Evolutionary conservation across 2,797 vertebrate genomes (phyloP).

Genomic region (Acrossocheilus fasciatus): DNA sequence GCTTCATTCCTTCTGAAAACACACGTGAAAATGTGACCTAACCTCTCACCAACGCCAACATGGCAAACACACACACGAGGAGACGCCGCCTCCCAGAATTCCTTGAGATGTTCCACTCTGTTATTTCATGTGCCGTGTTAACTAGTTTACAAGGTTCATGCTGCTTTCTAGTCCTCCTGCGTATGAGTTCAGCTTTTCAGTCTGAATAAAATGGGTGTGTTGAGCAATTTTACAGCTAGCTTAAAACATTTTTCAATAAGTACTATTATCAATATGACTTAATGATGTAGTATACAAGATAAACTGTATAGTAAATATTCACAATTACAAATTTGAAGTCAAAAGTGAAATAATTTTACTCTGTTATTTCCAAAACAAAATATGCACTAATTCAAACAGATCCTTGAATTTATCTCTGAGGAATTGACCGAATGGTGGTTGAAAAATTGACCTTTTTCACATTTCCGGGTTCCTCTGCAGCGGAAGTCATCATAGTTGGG

Average conservation of each 20-base stretch:
- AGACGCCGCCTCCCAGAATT: constrained; percentile 13
- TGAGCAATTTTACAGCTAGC: background rate
- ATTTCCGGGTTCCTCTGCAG: too few species aligned
- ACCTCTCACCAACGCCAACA: constrained; percentile 4
- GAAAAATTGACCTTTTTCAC: background rate
- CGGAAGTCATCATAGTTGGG: too few species aligned
- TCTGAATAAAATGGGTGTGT: background rate
- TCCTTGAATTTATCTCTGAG: background rate
- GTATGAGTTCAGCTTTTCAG: background rate
- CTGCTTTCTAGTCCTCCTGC: background rate
- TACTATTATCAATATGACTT: background rate
- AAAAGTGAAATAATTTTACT: background rate
- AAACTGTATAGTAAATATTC: background rate
- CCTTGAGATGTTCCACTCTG: background rate
- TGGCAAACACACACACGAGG: constrained; percentile 42
- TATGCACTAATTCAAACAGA: background rate
- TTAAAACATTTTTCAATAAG: background rate
- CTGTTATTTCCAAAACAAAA: background rate
- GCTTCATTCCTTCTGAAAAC: constrained; percentile 39
- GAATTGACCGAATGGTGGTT: background rate
- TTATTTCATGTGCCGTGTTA: background rate
- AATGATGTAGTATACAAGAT: background rate
- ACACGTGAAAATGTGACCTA: constrained; percentile 32
- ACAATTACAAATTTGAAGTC: background rate
- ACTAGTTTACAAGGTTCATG: constrained; percentile 6